These are phyloP conservation scores for Melanargia galathea DNA, from an alignment of 2,888 invertebrate genomes.

Conservation along the genomic window DNA sequence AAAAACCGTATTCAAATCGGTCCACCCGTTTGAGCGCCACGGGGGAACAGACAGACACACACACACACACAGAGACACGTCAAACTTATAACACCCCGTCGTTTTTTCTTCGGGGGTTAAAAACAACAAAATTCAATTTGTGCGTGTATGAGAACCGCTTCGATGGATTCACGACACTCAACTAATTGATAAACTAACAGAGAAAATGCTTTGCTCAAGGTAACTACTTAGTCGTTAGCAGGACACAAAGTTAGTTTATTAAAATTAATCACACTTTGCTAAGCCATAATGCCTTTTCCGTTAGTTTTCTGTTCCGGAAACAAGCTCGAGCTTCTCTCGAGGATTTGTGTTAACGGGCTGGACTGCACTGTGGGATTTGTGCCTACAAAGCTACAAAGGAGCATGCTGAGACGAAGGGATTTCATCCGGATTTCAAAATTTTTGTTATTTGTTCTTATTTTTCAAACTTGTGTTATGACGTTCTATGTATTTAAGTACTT, in stretches of 20 bases:
- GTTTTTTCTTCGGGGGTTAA: too few relatives aligned
- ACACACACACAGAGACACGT: too few relatives aligned
- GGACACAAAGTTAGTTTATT: not conserved
- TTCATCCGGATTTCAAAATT: not conserved
- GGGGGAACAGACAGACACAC: too few relatives aligned
- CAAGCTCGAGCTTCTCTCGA: slow-evolving; percentile 18
- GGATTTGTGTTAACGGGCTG: slow-evolving; percentile 28
- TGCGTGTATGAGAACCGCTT: too few relatives aligned
- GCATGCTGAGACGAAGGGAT: not conserved
- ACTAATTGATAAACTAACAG: not conserved
- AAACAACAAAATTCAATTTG: too few relatives aligned
- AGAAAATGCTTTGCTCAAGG: not conserved
- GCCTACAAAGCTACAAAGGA: slow-evolving; percentile 16
- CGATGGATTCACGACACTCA: not conserved
- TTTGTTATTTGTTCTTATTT: too few relatives aligned
- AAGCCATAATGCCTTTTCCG: slow-evolving; percentile 14
- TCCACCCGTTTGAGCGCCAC: too few relatives aligned
- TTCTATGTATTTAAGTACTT: too few relatives aligned
- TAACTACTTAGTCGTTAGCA: not conserved
- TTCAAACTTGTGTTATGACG: too few relatives aligned
- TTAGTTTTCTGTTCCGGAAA: slow-evolving; percentile 19
- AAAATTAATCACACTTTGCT: slow-evolving; percentile 11
- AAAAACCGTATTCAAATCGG: too few relatives aligned
- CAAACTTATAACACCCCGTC: too few relatives aligned
- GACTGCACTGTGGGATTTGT: slow-evolving; percentile 22